Evolutionary conservation across 37 sponge, comb jelly and placozoan genomes (phyloP), one percentile per base, ranked within the genome.

Genomic region (Eunapius fragilis): DNA sequence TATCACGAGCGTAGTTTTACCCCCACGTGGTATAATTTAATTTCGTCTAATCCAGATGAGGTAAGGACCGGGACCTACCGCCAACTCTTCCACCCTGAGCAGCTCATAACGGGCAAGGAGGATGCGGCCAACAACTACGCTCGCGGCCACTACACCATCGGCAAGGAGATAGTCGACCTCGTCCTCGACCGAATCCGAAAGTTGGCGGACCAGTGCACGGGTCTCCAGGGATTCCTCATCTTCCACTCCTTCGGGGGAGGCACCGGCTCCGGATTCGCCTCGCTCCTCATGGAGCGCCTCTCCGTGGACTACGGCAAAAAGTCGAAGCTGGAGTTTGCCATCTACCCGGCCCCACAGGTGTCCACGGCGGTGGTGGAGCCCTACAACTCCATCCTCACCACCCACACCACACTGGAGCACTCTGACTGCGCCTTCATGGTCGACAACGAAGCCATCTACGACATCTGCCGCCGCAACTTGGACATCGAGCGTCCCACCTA

Each of bases 341-440:
- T 97, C 82, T 97, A 97, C 81, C 98, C 98, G 25, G 98, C 98
- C 24, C 99, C 98, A 24, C 97, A 98, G 84, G 41, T 98, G 25
- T 85, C 95, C 49, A 96, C 97, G 48, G 98, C 98, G 33, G 96
- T 98, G 25, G 98, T 98, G 79, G 98, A 98, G 85, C 98, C 98
- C 25, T 98, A 98, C 92, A 98, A 98, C 92, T 90, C 97, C 25
- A 92, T 89, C 85, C 97, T 89, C 86, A 96, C 77, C 94, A 95
- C 92, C 87, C 98, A 80, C 93, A 98, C 91, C 81, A 94, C 86
- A 79, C 98, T 74, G 70, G 96, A 88, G 97, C 96, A 85, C 92
- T 96, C 95, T 25, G 98, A 98, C 87, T 98, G 98, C 88, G 95
- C 98, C 76, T 98, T 98, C 90, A 98, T 98, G 98, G 96, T 96